Conservation (phyloP, 2,888 invertebrate genomes). For the Leucophora obtusa region DNA sequence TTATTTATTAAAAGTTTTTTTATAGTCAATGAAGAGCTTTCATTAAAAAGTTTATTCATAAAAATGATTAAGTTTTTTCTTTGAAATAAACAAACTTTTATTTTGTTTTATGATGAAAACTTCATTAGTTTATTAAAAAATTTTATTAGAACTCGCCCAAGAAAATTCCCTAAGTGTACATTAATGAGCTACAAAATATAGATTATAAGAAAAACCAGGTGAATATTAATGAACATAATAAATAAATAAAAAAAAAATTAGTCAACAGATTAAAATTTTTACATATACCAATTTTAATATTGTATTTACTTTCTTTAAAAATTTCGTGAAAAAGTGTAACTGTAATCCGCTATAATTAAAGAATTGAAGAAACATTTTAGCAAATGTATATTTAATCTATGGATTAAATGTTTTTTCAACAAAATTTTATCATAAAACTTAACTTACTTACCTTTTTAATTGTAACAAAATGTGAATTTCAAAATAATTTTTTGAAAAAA, state of each 20-base stretch:
- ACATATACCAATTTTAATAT: neutral
- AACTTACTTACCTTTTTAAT: constrained; percentile 51
- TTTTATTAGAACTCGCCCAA: too few relatives aligned
- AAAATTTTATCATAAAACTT: neutral
- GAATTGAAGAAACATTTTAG: constrained; percentile 28
- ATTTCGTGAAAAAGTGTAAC: neutral
- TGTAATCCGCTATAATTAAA: constrained; percentile 55
- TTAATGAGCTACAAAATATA: neutral
- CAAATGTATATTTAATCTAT: constrained; percentile 32
- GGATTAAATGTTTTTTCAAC: constrained; percentile 41
- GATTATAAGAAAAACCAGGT: neutral
- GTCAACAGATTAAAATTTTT: neutral
- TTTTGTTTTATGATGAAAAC: too few relatives aligned
- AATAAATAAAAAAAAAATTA: constrained; percentile 2
- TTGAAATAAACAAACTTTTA: too few relatives aligned
- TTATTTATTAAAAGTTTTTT: too few relatives aligned
- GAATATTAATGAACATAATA: neutral
- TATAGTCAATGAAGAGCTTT: too few relatives aligned
- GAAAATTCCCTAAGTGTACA: too few relatives aligned
- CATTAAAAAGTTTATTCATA: too few relatives aligned
- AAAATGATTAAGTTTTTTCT: too few relatives aligned
- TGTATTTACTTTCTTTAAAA: neutral
- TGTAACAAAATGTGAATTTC: constrained; percentile 19
- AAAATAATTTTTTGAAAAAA: neutral
- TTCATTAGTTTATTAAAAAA: too few relatives aligned